Evolutionary conservation across 2,797 vertebrate genomes (phyloP).

Genomic region (Characodon lateralis): DNA sequence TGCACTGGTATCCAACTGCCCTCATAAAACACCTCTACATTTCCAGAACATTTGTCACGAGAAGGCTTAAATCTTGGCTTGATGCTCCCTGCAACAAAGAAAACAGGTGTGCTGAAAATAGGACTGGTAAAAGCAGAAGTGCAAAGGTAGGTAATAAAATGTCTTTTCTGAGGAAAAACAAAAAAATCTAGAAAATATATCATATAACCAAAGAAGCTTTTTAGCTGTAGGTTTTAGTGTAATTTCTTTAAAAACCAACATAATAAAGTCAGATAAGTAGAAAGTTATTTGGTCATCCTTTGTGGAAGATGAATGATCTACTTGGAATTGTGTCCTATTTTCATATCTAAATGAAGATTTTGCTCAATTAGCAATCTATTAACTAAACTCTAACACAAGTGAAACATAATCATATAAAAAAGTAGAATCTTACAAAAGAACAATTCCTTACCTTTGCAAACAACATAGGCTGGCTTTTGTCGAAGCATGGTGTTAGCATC

Average conservation of each 20-base stretch:
- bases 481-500: rapidly evolving
- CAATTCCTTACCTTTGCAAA: constrained; percentile 69
- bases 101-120: neutral
- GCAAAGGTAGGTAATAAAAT: neutral
- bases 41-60: constrained; percentile 65
- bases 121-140: no score
- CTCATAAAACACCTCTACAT: constrained; percentile 25
- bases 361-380: neutral
- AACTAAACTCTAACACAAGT: neutral
- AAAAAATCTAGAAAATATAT: no score
- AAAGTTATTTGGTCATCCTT: no score
- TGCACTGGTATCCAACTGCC: constrained; percentile 25
- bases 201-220: no score
- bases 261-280: no score
- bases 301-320: no score
- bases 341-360: no score
- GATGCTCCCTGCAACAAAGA: constrained; percentile 58
- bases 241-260: no score
- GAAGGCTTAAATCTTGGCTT: neutral
- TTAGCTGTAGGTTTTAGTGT: no score
- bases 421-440: neutral
- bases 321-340: no score
- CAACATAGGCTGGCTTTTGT: neutral
- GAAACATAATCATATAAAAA: neutral
- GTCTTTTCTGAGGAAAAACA: no score